A percentile compares a stretch with the other conserved stretches of the same genome.
phyloP scores from a whole-genome alignment of 2,888 invertebrate species.

The Auanema sp. region DNA sequence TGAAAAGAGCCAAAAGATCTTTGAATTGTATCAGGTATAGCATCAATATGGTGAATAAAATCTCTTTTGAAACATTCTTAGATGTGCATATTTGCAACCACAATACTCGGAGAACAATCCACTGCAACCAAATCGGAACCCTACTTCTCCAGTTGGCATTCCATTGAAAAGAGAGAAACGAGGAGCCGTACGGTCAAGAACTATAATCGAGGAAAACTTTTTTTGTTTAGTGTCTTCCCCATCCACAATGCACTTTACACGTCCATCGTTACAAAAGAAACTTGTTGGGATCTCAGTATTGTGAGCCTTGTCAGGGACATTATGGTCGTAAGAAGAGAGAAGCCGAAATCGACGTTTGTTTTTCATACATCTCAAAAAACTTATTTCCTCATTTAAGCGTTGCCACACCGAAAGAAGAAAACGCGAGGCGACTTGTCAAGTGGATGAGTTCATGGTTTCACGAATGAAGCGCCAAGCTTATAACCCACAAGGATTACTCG shows the following conservation, averaged over 20 bases:
- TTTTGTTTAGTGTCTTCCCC: conserved; percentile 49
- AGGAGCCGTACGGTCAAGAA: conserved; percentile 24
- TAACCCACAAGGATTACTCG: conserved; percentile 50
- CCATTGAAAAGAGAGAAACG: conserved; percentile 37
- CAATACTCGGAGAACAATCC: conserved; percentile 40
- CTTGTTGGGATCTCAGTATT: conserved; percentile 49
- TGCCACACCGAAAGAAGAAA: conserved; percentile 35
- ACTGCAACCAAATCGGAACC: conserved; percentile 21
- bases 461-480: conserved; percentile 55
- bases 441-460: conserved; percentile 44
- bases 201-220: background rate
- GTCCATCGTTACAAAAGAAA: conserved; percentile 42
- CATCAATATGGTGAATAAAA: background rate
- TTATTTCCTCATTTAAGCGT: conserved; percentile 26
- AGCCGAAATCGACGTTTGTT: conserved; percentile 39
- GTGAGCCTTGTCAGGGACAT: conserved; percentile 51
- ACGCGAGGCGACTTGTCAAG: conserved; percentile 35
- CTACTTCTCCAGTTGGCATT: conserved; percentile 33
- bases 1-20: conserved; percentile 41
- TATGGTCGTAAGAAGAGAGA: conserved; percentile 52
- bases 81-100: conserved; percentile 49
- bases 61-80: background rate
- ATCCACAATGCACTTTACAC: conserved; percentile 47
- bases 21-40: conserved; percentile 33
- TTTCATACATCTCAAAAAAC: too few species aligned